Percentiles rank a stretch among this genome's conserved stretches.
These are phyloP conservation scores for Loripinus fragilis DNA, from an alignment of 2,888 invertebrate genomes.

Conservation along the genomic window DNA sequence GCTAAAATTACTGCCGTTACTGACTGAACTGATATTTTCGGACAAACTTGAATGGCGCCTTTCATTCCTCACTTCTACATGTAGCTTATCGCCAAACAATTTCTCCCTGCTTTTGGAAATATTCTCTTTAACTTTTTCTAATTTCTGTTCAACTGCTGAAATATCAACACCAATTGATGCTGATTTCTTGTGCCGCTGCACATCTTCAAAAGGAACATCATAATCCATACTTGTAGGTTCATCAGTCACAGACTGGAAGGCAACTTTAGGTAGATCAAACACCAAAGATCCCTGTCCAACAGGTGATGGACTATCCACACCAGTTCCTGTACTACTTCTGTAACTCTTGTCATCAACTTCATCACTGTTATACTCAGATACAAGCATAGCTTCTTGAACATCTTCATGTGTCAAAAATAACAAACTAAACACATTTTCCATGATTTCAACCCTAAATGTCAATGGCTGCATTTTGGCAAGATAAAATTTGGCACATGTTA, in stretches of 20 bases:
- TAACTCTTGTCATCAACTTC: conserved; percentile 63
- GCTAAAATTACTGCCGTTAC: conserved; percentile 57
- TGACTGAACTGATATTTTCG: conserved; percentile 62
- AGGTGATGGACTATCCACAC: conserved; percentile 46
- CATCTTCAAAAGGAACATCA: conserved; percentile 68
- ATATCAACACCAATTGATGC: conserved; percentile 21
- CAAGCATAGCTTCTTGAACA: conserved; percentile 84
- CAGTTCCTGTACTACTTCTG: conserved; percentile 36
- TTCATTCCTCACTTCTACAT: conserved; percentile 27
- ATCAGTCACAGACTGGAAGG: conserved; percentile 5
- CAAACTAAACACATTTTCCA: conserved; percentile 90
- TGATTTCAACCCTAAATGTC: conserved; percentile 85
- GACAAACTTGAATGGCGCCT: conserved; percentile 41
- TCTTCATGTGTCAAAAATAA: conserved; percentile 88
- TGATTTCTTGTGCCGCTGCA: conserved; percentile 9
- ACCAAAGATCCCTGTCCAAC: conserved; percentile 29
- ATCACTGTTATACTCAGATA: conserved; percentile 82
- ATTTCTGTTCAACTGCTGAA: conserved; percentile 41
- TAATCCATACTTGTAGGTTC: conserved; percentile 45
- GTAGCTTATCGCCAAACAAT: conserved; percentile 15
- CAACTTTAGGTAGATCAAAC: conserved; percentile 17
- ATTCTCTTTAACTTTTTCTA: conserved; percentile 38
- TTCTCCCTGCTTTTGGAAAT: conserved; percentile 25
- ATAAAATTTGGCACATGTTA: conserved; percentile 64
- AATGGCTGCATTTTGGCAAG: conserved; percentile 76